These are phyloP conservation scores for Pipa parva DNA, from an alignment of 2,113 vertebrate species.

Conservation along the genomic window DNA sequence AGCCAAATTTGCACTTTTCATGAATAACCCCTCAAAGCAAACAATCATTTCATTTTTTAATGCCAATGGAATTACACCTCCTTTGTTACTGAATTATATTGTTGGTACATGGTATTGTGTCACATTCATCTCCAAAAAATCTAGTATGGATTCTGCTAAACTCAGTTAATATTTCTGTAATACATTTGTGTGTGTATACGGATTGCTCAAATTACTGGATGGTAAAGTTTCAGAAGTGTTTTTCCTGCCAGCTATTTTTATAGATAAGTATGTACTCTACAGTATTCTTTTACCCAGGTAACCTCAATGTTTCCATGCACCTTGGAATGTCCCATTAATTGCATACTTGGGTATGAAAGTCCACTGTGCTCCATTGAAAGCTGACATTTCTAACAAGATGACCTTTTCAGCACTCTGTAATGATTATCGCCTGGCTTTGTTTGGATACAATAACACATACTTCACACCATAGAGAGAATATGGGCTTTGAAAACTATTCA, in stretches of 20 bases:
- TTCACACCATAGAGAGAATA: conserved; percentile 67
- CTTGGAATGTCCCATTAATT: conserved; percentile 85
- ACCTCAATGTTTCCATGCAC: conserved; percentile 65
- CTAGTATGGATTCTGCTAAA: too few species aligned
- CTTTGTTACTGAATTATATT: too few species aligned
- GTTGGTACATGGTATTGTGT: too few species aligned
- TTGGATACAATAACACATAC: conserved; percentile 80
- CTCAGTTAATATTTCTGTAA: too few species aligned
- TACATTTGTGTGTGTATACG: too few species aligned
- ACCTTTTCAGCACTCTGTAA: conserved; percentile 98
- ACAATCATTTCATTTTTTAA: too few species aligned
- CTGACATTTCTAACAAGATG: conserved; percentile 99
- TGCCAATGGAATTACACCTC: too few species aligned
- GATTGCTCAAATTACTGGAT: too few species aligned
- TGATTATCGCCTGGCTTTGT: conserved; percentile 93
- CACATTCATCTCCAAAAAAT: too few species aligned
- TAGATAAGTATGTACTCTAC: conserved; percentile 53
- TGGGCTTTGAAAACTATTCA: conserved; percentile 75
- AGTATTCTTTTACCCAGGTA: conserved; percentile 66
- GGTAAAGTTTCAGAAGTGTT: conserved; percentile 59
- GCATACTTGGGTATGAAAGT: conserved; percentile 82
- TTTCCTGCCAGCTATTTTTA: conserved; percentile 59
- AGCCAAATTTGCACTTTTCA: too few species aligned
- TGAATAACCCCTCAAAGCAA: too few species aligned
- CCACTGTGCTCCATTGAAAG: conserved; percentile 86